Evolutionary conservation across 2,888 invertebrate species (phyloP).

Genomic region (Helleia helle): DNA sequence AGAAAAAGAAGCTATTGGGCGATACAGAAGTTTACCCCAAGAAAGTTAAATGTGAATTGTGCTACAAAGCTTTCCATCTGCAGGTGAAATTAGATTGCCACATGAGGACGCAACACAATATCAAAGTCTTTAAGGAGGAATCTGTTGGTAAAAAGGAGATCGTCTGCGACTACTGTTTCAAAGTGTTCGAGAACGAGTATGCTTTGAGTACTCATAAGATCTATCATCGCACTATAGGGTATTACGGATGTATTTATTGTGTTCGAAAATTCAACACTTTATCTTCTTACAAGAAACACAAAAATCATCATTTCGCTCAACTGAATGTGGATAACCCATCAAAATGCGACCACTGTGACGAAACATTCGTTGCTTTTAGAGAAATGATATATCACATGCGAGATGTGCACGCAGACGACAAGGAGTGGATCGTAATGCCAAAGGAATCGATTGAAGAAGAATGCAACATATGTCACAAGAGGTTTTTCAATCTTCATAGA

Average conservation of each 20-base stretch:
- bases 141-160: conserved; percentile 41
- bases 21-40: conserved; percentile 54
- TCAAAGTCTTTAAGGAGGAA: conserved; percentile 37
- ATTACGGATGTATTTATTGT: conserved; percentile 66
- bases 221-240: conserved; percentile 59
- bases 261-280: conserved; percentile 64
- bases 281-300: conserved; percentile 63
- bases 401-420: conserved; percentile 56
- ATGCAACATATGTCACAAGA: conserved; percentile 57
- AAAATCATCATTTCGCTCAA: conserved; percentile 57
- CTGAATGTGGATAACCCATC: conserved; percentile 57
- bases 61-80: conserved; percentile 65
- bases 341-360: conserved; percentile 67
- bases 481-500: conserved; percentile 55
- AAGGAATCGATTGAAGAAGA: conserved; percentile 55
- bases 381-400: conserved; percentile 68
- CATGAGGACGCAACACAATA: conserved; percentile 49
- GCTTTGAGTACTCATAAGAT: conserved; percentile 51
- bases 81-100: conserved; percentile 67
- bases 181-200: conserved; percentile 57
- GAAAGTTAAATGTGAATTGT: conserved; percentile 56
- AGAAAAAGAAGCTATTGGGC: conserved; percentile 56
- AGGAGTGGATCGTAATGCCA: conserved; percentile 61
- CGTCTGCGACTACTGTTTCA: conserved; percentile 65
- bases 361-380: conserved; percentile 67